A percentile compares a stretch with the other conserved stretches of the same genome.
Conservation (phyloP, 2,888 invertebrate species). For the Pterobdella sp. region DNA sequence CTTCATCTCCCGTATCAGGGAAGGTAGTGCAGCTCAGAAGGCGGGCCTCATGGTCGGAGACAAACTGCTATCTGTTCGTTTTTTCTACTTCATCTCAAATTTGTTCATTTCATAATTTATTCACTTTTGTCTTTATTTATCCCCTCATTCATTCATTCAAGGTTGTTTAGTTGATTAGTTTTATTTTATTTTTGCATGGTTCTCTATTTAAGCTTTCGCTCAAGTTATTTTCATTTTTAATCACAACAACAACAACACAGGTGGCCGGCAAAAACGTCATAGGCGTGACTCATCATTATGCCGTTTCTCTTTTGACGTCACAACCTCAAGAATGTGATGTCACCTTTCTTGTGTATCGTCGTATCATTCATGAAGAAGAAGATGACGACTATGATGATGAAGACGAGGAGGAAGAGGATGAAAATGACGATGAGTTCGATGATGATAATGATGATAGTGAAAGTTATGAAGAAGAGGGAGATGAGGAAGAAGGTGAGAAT, state of each 20-base stretch:
- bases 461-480: no score
- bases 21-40: conserved; percentile 81
- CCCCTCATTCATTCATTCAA: neutral
- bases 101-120: neutral
- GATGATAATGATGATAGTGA: conserved; percentile 5
- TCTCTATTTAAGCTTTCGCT: neutral
- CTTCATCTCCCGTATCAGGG: conserved; percentile 89
- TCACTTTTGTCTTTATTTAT: neutral
- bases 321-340: conserved; percentile 39
- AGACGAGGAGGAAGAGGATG: neutral
- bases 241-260: conserved; percentile 41
- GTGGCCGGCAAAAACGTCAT: conserved; percentile 74
- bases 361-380: neutral
- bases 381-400: neutral
- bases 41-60: conserved; percentile 54
- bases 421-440: neutral
- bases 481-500: neutral
- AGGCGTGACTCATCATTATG: conserved; percentile 85
- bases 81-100: neutral
- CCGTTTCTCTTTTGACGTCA: conserved; percentile 56
- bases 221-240: neutral
- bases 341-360: conserved; percentile 1
- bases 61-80: conserved; percentile 49
- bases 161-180: neutral
- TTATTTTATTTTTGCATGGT: neutral